These are phyloP conservation scores for Minunthozetes semirufus DNA, from an alignment of 2,888 invertebrate species.

Conservation along the genomic window DNA sequence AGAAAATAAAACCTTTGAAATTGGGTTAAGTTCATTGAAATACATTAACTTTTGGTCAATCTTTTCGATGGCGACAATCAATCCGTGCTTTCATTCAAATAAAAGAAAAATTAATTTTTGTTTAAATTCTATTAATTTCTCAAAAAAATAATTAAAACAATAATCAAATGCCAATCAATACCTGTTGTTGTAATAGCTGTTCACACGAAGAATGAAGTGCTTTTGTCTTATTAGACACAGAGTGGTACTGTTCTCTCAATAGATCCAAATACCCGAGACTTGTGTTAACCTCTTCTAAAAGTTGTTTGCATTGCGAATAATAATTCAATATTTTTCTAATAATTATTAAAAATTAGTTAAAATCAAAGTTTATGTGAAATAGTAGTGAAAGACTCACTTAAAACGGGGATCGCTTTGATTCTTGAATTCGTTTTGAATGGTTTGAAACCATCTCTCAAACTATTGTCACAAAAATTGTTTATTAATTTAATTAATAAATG, in stretches of 20 bases:
- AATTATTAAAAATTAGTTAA: background rate
- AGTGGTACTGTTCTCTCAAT: conserved; percentile 68
- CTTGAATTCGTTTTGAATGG: background rate
- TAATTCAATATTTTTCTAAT: conserved; percentile 42
- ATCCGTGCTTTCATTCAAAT: conserved; percentile 56
- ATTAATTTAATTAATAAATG: too few species aligned
- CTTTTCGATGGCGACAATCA: conserved; percentile 70
- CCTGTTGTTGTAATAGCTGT: conserved; percentile 76
- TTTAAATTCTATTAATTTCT: too few species aligned
- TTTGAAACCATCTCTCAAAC: conserved; percentile 27
- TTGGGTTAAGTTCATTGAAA: conserved; percentile 73
- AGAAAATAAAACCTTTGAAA: conserved; percentile 53
- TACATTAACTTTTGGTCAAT: conserved; percentile 72
- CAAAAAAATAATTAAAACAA: background rate
- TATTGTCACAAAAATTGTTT: too few species aligned
- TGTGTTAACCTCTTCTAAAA: conserved; percentile 58
- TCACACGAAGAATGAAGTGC: conserved; percentile 85
- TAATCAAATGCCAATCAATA: conserved; percentile 43
- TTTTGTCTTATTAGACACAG: conserved; percentile 85
- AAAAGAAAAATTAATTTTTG: conserved; percentile 27
- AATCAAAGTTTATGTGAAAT: background rate
- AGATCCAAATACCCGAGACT: conserved; percentile 64
- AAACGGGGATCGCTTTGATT: conserved; percentile 13
- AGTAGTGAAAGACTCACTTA: background rate
- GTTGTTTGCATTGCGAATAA: conserved; percentile 45